Evolutionary conservation across 2,113 vertebrate species (phyloP), one percentile per base, ranked within the genome.

Genomic region (Triplophysa siluroides): DNA sequence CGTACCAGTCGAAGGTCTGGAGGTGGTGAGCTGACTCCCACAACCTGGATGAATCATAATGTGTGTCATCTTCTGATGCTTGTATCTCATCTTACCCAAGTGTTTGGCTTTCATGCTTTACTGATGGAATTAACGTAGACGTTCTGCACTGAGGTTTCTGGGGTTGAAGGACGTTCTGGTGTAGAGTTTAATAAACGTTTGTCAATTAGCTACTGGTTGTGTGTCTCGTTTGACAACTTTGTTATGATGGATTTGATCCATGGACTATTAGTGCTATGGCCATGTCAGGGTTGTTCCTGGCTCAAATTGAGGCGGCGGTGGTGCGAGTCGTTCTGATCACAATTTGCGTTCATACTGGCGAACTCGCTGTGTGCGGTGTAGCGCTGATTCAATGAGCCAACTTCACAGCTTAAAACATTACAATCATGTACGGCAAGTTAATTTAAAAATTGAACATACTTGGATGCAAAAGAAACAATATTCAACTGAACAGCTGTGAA

Each of bases 21-120:
- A 63, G 69, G 56, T 58, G 79, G 68, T 76, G 72, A 70, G 70
- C 70, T 33, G 38, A 61, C 82, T 80, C 82, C 65, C 61, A 83
- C 78, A 61, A 52, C 81, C 21, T 23, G 60, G 33, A 73, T 80
- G 82, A 83, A 78, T 83, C 82, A 67, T 18, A 52, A 61, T 52
- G 47, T 23, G 13, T 80, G 50, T 76, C 76, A 52, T 71, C 70
- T 81, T 79, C 43, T 78, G 68, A 78, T 69, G 62, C 70, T 77
- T 47, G 75, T 75, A 75, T 63, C 78, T 78, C 45, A 61, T 72
- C 80, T 83, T 73, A 80, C 67, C 78, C 79, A 68, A 72, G 81
- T 73, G 63, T 79, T 79, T 70, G 71, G 66, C 54, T 54, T 43
- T 64, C 71, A 73, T 58, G 56, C 68, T 23, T 9, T 45, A n/a